Percentiles rank a stretch among this genome's conserved stretches.
phyloP scores from a whole-genome alignment of 1,140 invertebrate genomes.

The Drosophila micromelanica region DNA sequence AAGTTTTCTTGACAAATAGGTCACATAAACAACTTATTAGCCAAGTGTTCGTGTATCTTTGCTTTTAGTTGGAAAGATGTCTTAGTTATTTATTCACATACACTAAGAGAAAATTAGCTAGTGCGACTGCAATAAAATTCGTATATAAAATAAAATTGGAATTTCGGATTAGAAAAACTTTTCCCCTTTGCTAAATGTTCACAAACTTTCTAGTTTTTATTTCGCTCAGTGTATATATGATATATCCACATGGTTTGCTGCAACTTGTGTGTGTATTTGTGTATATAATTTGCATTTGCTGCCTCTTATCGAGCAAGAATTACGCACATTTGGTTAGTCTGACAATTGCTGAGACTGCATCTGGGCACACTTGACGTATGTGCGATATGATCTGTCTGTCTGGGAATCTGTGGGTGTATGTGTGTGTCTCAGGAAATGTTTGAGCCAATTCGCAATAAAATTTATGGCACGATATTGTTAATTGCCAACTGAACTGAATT shows the following conservation, averaged over 20 bases:
- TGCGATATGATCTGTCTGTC: conserved; percentile 39
- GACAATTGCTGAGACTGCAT: conserved; percentile 57
- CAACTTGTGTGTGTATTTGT: conserved; percentile 40
- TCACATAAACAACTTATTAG: conserved; percentile 15
- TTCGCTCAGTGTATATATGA: neutral
- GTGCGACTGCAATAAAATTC: no score
- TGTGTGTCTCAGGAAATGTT: conserved; percentile 56
- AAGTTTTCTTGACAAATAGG: conserved; percentile 48
- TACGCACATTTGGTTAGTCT: conserved; percentile 76
- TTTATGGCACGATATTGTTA: conserved; percentile 75
- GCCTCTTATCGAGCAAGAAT: conserved; percentile 62
- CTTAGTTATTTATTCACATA: conserved; percentile 61
- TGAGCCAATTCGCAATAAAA: conserved; percentile 58
- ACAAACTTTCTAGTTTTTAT: no score
- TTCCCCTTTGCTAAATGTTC: no score
- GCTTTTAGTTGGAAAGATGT: conserved; percentile 27
- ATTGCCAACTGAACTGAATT: conserved; percentile 61
- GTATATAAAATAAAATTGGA: no score
- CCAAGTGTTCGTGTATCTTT: conserved; percentile 8
- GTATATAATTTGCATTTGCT: conserved; percentile 58
- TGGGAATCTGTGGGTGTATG: neutral
- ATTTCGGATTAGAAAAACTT: no score
- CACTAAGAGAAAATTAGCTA: neutral
- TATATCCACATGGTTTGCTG: neutral
- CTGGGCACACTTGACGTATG: conserved; percentile 52